Percentiles rank a stretch among this genome's conserved stretches.
phyloP scores from a whole-genome alignment of 2,888 invertebrate genomes.

The Cosmia trapezina region DNA sequence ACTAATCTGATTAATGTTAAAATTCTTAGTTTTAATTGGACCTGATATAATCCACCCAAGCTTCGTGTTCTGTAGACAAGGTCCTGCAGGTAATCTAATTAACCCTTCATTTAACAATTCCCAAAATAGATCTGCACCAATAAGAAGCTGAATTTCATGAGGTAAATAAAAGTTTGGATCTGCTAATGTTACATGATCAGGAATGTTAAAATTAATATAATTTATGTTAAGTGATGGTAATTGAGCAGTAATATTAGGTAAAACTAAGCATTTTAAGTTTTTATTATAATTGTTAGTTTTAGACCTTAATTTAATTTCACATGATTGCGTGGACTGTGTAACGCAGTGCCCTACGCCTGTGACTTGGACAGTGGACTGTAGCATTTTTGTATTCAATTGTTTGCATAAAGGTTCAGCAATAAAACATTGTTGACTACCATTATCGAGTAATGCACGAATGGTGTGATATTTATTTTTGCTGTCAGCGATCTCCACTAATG shows the following conservation, averaged over 20 bases:
- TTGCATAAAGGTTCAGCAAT: conserved; percentile 47
- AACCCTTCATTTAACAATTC: conserved; percentile 24
- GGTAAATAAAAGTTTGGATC: conserved; percentile 28
- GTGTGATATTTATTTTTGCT: conserved; percentile 14
- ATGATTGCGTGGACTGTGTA: conserved; percentile 46
- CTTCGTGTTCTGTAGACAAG: conserved; percentile 21
- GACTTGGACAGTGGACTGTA: conserved; percentile 62
- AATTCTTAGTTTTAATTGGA: conserved; percentile 8
- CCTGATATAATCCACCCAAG: conserved; percentile 33
- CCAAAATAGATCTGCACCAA: conserved; percentile 34
- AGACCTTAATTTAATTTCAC: conserved; percentile 50
- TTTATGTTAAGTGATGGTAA: conserved; percentile 4
- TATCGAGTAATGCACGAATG: conserved; percentile 17
- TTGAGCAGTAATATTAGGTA: conserved; percentile 30
- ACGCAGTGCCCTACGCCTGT: conserved; percentile 52
- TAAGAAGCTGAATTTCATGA: conserved; percentile 25
- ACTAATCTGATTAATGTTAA: conserved; percentile 3
- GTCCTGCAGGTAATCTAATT: conserved; percentile 26
- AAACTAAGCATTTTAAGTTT: conserved; percentile 49
- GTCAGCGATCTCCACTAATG: conserved; percentile 25
- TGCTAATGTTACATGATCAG: conserved; percentile 28
- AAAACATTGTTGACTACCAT: conserved; percentile 16
- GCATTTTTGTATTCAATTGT: conserved; percentile 39
- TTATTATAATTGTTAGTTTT: conserved; percentile 22
- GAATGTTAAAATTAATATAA: conserved; percentile 17